Percentiles rank a stretch among this genome's conserved stretches.
Evolutionary conservation across 2,888 invertebrate species (phyloP).

Genomic region (Brenthis hecate): DNA sequence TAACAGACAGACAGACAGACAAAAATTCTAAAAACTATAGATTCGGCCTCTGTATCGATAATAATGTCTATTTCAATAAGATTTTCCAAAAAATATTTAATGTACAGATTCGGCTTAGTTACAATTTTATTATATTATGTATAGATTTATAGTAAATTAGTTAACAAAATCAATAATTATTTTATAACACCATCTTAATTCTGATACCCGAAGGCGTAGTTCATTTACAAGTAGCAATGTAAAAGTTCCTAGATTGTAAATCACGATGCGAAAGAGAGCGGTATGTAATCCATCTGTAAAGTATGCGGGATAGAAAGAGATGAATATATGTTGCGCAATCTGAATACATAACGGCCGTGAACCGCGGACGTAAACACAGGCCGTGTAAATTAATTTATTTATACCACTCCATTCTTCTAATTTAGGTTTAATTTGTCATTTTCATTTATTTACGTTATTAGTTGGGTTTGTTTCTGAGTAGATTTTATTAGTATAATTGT

Average conservation of each 20-base stretch:
- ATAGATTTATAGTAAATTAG: slow-evolving; percentile 13
- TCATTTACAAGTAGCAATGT: slow-evolving; percentile 64
- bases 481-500: too few relatives aligned
- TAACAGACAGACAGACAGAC: too few relatives aligned
- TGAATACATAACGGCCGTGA: slow-evolving; percentile 57
- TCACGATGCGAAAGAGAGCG: slow-evolving; percentile 61
- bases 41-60: too few relatives aligned
- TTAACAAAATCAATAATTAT: slow-evolving; percentile 66
- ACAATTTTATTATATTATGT: too few relatives aligned
- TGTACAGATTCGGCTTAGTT: too few relatives aligned
- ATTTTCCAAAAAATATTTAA: too few relatives aligned
- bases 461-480: background rate
- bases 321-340: slow-evolving; percentile 39
- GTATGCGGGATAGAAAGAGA: slow-evolving; percentile 37
- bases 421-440: slow-evolving; percentile 37
- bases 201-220: slow-evolving; percentile 63
- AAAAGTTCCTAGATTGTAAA: slow-evolving; percentile 66
- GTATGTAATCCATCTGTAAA: slow-evolving; percentile 31
- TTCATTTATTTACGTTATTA: slow-evolving; percentile 22
- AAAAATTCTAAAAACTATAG: too few relatives aligned
- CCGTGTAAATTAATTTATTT: slow-evolving; percentile 52
- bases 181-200: slow-evolving; percentile 67
- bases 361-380: slow-evolving; percentile 69
- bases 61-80: too few relatives aligned
- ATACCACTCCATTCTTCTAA: slow-evolving; percentile 41